Conservation (phyloP, 2,113 vertebrate genomes). For the Coturnix japonica region DNA sequence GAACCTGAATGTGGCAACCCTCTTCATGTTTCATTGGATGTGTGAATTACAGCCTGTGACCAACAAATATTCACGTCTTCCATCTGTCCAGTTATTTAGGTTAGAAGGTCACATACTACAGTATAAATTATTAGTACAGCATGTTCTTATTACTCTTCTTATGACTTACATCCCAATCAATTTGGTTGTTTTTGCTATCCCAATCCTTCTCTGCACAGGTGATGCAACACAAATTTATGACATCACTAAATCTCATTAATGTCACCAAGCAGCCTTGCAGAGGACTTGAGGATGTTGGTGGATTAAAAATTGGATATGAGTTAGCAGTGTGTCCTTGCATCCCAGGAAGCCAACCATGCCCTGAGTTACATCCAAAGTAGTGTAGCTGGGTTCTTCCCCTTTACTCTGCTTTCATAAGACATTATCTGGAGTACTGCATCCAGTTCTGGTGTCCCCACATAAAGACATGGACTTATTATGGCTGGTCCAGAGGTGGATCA, state of each 20-base stretch:
- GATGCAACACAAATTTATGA: not conserved
- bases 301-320: not conserved
- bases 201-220: not conserved
- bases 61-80: fast-evolving
- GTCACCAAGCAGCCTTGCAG: not conserved
- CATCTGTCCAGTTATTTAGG: not conserved
- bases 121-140: not conserved
- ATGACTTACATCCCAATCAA: not conserved
- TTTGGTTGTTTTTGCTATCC: not conserved
- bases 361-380: not conserved
- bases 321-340: not conserved
- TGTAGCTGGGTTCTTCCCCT: not conserved
- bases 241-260: not conserved
- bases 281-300: not conserved
- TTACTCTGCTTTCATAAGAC: not conserved
- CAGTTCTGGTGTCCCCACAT: not conserved
- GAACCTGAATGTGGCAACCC: not conserved
- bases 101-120: not conserved
- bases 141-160: not conserved
- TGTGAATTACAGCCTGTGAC: not conserved
- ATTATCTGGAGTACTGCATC: not conserved
- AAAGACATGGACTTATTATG: not conserved
- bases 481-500: not conserved
- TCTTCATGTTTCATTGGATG: not conserved
- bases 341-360: not conserved